Conservation (phyloP, 92 coral and sea anemone species). For the Epizoanthus stellaris region DNA sequence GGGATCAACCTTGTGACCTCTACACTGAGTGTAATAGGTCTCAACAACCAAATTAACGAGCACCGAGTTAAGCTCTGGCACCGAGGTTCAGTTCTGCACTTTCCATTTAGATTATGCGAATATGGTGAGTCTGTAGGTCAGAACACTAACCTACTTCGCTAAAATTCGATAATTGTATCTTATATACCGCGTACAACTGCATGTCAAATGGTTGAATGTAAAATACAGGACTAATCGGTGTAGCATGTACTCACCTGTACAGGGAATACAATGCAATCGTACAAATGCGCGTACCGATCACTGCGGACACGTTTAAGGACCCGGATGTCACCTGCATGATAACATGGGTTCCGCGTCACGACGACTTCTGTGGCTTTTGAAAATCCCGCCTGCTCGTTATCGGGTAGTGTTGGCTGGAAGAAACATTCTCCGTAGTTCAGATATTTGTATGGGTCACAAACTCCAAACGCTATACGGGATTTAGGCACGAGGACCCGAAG, state of each 20-base stretch:
- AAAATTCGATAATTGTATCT: too few relatives aligned
- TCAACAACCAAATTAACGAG: too few relatives aligned
- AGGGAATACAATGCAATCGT: constrained; percentile 93
- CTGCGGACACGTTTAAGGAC: constrained; percentile 70
- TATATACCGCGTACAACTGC: too few relatives aligned
- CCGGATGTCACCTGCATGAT: constrained; percentile 90
- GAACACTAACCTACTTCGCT: too few relatives aligned
- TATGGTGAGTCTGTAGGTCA: too few relatives aligned
- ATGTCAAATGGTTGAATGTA: too few relatives aligned
- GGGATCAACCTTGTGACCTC: too few relatives aligned
- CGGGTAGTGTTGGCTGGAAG: constrained; percentile 88
- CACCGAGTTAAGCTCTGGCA: too few relatives aligned
- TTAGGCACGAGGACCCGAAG: constrained; percentile 88
- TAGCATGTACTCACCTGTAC: constrained; percentile 25
- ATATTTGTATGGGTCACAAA: constrained; percentile 87
- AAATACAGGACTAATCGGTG: too few relatives aligned
- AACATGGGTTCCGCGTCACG: constrained; percentile 88
- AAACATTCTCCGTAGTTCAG: constrained; percentile 88
- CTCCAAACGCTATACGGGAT: constrained; percentile 90
- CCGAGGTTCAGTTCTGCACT: too few relatives aligned
- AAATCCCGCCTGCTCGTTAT: constrained; percentile 60
- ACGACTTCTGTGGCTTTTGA: constrained; percentile 58
- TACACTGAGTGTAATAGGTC: too few relatives aligned
- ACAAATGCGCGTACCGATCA: constrained; percentile 71
- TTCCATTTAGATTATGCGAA: too few relatives aligned